Evolutionary conservation across 2,888 invertebrate genomes (phyloP).

Genomic region (Petrophora chlorosata): DNA sequence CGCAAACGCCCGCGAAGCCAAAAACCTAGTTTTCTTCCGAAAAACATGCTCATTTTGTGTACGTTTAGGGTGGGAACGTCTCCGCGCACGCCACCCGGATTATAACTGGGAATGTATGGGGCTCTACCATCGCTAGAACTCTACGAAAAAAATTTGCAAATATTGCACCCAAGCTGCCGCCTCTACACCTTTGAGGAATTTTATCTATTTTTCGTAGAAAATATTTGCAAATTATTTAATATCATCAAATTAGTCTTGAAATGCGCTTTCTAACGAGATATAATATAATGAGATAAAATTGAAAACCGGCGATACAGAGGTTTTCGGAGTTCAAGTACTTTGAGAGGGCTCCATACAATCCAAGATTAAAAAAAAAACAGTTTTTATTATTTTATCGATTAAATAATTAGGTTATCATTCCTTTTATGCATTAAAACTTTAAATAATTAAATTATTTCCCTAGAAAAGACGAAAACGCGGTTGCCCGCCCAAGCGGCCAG

Average conservation of each 20-base stretch:
- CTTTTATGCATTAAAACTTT: conserved; percentile 42
- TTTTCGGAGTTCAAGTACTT: conserved; percentile 34
- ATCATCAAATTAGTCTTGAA: conserved; percentile 39
- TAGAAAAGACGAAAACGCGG: conserved; percentile 32
- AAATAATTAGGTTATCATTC: conserved; percentile 25
- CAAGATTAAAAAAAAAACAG: conserved; percentile 31
- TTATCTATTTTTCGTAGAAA: conserved; percentile 33
- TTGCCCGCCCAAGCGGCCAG: conserved; percentile 62
- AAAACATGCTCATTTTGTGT: conserved; percentile 67
- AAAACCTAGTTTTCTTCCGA: conserved; percentile 63
- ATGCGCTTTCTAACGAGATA: conserved; percentile 43
- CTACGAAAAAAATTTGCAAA: conserved; percentile 64
- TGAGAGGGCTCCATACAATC: conserved; percentile 28
- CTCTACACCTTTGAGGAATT: conserved; percentile 45
- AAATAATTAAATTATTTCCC: conserved; percentile 24
- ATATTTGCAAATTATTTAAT: conserved; percentile 37
- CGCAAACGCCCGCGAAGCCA: conserved; percentile 47
- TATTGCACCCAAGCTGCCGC: conserved; percentile 45
- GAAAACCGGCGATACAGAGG: conserved; percentile 9
- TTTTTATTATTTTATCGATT: conserved; percentile 53
- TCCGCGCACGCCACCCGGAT: conserved; percentile 62
- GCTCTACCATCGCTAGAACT: conserved; percentile 32
- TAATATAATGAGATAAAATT: conserved; percentile 38
- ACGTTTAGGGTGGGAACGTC: conserved; percentile 61
- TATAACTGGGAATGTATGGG: conserved; percentile 27